Evolutionary conservation across 1,140 invertebrate genomes (phyloP).

Genomic region (Aphelinus atriplicis): DNA sequence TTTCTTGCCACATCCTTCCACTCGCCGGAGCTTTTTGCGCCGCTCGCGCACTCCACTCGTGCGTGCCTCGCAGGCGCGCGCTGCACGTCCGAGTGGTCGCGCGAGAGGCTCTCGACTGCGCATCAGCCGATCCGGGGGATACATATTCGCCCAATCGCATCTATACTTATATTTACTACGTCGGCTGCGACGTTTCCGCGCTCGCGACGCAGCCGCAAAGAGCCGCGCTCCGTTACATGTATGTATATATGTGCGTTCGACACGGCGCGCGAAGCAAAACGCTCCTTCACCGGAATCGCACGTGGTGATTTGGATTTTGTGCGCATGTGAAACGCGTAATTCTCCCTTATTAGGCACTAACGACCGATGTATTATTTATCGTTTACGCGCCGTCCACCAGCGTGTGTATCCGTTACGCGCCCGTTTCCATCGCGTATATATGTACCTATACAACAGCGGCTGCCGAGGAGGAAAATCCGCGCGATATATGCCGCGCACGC

Average conservation of each 20-base stretch:
- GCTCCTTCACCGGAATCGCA: slow-evolving; percentile 13
- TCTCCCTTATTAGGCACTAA: slow-evolving; percentile 3
- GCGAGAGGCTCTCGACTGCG: too few relatives aligned
- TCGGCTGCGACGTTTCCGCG: not conserved
- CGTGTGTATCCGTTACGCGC: not conserved
- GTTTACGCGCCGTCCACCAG: not conserved
- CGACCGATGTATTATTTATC: slow-evolving; percentile 23
- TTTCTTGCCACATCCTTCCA: slow-evolving; percentile 3
- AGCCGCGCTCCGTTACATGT: not conserved
- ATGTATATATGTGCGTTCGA: not conserved
- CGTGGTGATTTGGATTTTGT: slow-evolving; percentile 8
- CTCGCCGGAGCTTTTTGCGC: not conserved
- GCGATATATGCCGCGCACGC: not conserved
- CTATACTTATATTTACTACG: too few relatives aligned
- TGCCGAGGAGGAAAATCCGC: slow-evolving; percentile 1
- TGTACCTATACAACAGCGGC: not conserved
- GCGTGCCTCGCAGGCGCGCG: too few relatives aligned
- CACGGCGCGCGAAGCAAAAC: not conserved
- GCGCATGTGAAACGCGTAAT: slow-evolving; percentile 12
- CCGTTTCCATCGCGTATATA: not conserved
- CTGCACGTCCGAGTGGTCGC: too few relatives aligned
- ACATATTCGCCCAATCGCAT: too few relatives aligned
- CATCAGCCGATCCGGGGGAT: not conserved
- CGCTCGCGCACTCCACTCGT: too few relatives aligned
- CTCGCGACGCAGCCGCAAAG: not conserved